Conservation (phyloP, 1,140 invertebrate species). For the Triops cancriformis region DNA sequence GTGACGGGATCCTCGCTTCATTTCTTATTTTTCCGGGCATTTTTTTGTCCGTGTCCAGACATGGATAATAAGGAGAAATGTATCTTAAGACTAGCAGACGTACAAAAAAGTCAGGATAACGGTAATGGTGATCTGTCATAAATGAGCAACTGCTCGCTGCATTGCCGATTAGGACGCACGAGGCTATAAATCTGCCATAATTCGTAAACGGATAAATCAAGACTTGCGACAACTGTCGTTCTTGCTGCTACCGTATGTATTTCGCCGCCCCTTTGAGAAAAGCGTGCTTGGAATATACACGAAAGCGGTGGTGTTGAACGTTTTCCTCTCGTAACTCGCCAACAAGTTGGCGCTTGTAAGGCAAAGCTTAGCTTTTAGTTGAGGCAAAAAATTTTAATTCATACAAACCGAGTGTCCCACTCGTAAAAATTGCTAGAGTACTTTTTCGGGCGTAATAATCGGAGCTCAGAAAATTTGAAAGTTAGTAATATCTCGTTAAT, state of each 20-base stretch:
- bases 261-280: not conserved
- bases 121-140: constrained; percentile 1
- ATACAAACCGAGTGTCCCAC: no score
- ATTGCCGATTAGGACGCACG: not conserved
- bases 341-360: no score
- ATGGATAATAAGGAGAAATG: not conserved
- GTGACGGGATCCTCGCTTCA: not conserved
- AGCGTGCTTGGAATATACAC: not conserved
- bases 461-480: no score
- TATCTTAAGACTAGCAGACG: not conserved
- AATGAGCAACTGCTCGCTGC: constrained; percentile 12
- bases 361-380: no score
- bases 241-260: not conserved
- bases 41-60: not conserved
- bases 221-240: not conserved
- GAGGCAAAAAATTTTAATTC: no score
- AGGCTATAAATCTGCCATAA: not conserved
- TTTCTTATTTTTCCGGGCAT: not conserved
- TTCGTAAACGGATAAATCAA: not conserved
- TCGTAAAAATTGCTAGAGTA: no score
- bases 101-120: not conserved
- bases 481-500: no score
- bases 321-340: not conserved
- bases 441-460: no score
- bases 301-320: not conserved